A percentile compares a stretch with the other conserved stretches of the same genome.
Conservation (phyloP, 2,888 invertebrate species). For the Helleia helle region DNA sequence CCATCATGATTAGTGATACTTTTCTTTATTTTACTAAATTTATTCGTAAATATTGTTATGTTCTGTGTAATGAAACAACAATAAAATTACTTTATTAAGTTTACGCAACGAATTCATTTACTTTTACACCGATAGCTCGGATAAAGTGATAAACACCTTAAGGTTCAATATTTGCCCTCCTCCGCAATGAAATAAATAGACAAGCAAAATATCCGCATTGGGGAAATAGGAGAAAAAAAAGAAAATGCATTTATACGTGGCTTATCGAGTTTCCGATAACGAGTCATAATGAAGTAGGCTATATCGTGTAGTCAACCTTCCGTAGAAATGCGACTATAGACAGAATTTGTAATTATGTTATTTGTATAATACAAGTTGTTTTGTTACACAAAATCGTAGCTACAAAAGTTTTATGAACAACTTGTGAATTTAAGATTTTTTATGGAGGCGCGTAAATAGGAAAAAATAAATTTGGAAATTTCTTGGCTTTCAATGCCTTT, state of each 20-base stretch:
- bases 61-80: neutral
- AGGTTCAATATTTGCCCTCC: constrained; percentile 33
- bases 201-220: constrained; percentile 23
- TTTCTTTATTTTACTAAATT: too few relatives aligned
- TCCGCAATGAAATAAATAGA: constrained; percentile 33
- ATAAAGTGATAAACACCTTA: constrained; percentile 32
- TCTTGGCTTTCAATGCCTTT: too few relatives aligned
- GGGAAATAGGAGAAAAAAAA: constrained; percentile 30
- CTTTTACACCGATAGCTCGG: constrained; percentile 9
- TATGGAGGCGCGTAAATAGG: too few relatives aligned
- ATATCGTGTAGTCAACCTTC: too few relatives aligned
- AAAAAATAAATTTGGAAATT: too few relatives aligned
- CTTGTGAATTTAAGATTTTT: too few relatives aligned
- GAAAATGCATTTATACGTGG: constrained; percentile 34
- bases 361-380: too few relatives aligned
- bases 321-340: too few relatives aligned
- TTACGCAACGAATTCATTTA: constrained; percentile 2
- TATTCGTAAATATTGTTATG: neutral
- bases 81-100: neutral
- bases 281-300: constrained; percentile 46
- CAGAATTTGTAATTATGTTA: too few relatives aligned
- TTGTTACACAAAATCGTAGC: too few relatives aligned
- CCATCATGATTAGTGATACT: too few relatives aligned
- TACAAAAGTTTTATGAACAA: too few relatives aligned
- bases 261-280: constrained; percentile 52